Evolutionary conservation across 2,888 invertebrate genomes (phyloP).

Genomic region (Trimorus sp.): DNA sequence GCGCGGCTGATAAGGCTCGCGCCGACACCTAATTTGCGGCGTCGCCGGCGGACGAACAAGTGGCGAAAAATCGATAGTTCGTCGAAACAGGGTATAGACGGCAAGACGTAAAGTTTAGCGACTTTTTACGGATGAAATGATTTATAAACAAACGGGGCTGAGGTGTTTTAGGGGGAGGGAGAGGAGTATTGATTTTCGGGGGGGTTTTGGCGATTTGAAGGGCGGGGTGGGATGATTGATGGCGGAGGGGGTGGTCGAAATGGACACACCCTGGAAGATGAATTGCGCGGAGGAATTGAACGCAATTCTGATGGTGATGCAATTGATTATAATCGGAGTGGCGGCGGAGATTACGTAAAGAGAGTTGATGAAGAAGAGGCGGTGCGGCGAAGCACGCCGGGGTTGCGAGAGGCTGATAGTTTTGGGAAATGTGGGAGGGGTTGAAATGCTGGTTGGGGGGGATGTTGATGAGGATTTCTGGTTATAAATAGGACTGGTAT

Average conservation of each 20-base stretch:
- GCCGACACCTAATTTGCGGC: slow-evolving; percentile 34
- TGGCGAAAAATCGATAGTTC: slow-evolving; percentile 61
- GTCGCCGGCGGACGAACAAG: slow-evolving; percentile 46
- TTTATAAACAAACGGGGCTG: background rate
- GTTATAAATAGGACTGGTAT: too few relatives aligned
- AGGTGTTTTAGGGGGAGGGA: background rate
- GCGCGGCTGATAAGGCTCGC: slow-evolving; percentile 22
- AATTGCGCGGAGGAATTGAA: slow-evolving; percentile 20
- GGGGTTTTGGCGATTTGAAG: background rate
- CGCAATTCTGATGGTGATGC: slow-evolving; percentile 37
- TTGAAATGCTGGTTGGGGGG: background rate
- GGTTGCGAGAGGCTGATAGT: too few relatives aligned
- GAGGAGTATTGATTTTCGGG: background rate
- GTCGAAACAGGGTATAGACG: slow-evolving; percentile 53
- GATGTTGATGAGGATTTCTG: too few relatives aligned
- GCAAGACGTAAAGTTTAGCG: slow-evolving; percentile 27
- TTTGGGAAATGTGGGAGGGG: too few relatives aligned
- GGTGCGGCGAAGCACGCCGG: too few relatives aligned
- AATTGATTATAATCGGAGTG: slow-evolving; percentile 38
- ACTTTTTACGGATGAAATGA: slow-evolving; percentile 15
- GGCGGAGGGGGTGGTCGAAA: background rate
- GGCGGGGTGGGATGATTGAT: background rate
- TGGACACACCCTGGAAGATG: slow-evolving; percentile 47
- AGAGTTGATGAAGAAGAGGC: background rate
- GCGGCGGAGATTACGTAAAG: slow-evolving; percentile 18